These are phyloP conservation scores for Brachymystax lenok DNA, from an alignment of 2,797 vertebrate genomes.

Conservation along the genomic window DNA sequence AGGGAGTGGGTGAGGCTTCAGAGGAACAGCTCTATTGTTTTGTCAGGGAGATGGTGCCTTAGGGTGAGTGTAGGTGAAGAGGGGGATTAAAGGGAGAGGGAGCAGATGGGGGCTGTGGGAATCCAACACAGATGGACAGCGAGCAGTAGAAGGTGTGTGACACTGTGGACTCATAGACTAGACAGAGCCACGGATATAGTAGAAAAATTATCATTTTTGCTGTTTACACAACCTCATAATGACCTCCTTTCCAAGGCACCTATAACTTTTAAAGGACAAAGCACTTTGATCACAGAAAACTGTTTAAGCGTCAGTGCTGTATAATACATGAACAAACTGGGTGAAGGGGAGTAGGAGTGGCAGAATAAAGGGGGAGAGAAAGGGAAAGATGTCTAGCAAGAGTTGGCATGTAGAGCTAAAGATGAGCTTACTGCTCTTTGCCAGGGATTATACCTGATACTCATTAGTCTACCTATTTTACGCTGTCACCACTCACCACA, in stretches of 20 bases:
- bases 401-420: not conserved
- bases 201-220: not conserved
- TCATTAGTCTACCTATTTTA: conserved; percentile 2
- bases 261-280: not conserved
- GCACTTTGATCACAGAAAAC: not conserved
- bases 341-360: not conserved
- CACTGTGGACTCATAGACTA: conserved; percentile 20
- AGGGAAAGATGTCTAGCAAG: not conserved
- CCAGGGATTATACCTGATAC: conserved; percentile 26
- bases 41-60: too few species aligned
- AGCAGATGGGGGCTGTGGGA: conserved; percentile 34
- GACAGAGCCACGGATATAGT: not conserved
- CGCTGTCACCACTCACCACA: too few species aligned
- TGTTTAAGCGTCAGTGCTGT: not conserved
- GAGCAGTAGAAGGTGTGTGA: conserved; percentile 20
- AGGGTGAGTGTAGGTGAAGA: not conserved
- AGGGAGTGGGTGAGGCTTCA: conserved; percentile 3
- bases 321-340: not conserved
- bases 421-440: conserved; percentile 14
- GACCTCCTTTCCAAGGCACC: not conserved
- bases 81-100: too few species aligned
- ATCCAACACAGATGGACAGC: conserved; percentile 47
- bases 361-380: not conserved
- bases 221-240: not conserved
- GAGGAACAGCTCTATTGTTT: too few species aligned